A percentile compares a stretch with the other conserved stretches of the same genome.
phyloP scores from a whole-genome alignment of 1,140 invertebrate species.

The Listronotus oregonensis region DNA sequence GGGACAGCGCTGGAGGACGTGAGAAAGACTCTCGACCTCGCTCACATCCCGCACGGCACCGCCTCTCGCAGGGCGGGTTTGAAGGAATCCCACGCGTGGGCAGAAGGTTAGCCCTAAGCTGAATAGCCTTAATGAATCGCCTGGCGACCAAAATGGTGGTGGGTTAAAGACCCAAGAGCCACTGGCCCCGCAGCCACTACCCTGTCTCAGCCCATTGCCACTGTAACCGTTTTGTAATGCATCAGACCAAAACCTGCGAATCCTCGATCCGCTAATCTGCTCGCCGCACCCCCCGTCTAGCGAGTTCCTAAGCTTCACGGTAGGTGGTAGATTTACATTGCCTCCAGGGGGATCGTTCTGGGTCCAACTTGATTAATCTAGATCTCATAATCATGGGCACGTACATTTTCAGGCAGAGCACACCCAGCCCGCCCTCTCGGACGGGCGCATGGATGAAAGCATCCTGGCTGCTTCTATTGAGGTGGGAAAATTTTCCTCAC shows the following conservation, averaged over 20 bases:
- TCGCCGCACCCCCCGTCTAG: too few relatives aligned
- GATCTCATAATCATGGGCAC: too few relatives aligned
- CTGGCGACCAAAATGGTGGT: conserved; percentile 14
- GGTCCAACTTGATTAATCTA: too few relatives aligned
- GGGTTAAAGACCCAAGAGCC: not conserved
- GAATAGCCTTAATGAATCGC: conserved; percentile 22
- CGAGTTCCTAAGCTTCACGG: too few relatives aligned
- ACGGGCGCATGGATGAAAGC: conserved; percentile 11
- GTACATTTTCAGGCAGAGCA: not conserved
- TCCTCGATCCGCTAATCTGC: too few relatives aligned
- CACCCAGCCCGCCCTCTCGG: conserved; percentile 22
- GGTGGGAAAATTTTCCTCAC: conserved; percentile 27
- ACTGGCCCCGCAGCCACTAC: not conserved
- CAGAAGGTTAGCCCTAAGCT: conserved; percentile 18
- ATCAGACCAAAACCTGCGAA: too few relatives aligned
- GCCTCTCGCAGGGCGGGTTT: not conserved
- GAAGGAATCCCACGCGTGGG: conserved; percentile 16
- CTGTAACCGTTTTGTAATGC: not conserved
- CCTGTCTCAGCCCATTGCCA: too few relatives aligned
- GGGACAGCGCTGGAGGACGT: conserved; percentile 31
- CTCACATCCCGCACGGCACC: conserved; percentile 22
- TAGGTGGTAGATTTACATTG: too few relatives aligned
- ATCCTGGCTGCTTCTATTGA: conserved; percentile 23
- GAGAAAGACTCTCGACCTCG: conserved; percentile 24
- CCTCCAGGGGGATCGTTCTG: too few relatives aligned